phyloP scores from a whole-genome alignment of 1,140 invertebrate genomes.

The Zaprionus inermis region DNA sequence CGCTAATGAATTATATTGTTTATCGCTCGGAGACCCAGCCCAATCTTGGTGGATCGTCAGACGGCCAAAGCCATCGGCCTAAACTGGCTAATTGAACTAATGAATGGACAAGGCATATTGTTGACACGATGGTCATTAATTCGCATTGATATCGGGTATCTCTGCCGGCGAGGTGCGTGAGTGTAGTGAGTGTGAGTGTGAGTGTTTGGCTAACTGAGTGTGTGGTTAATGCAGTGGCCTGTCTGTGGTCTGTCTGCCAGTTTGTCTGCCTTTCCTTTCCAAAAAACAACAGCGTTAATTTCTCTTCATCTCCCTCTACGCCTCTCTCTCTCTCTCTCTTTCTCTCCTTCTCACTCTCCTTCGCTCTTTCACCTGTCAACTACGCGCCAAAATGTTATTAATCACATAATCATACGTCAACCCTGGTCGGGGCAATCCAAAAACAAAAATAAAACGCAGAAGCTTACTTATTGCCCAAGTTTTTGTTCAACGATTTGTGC shows the following conservation, averaged over 20 bases:
- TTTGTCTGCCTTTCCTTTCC: conserved; percentile 25
- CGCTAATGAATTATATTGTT: conserved; percentile 76
- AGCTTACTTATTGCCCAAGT: conserved; percentile 18
- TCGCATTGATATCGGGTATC: conserved; percentile 42
- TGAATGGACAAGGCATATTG: conserved; percentile 59
- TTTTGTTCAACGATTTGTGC: conserved; percentile 12
- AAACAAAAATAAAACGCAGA: background rate
- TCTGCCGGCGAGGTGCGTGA: conserved; percentile 13
- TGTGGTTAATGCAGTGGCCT: conserved; percentile 21
- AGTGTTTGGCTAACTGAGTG: background rate
- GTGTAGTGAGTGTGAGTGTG: conserved; percentile 2
- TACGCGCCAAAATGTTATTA: conserved; percentile 28
- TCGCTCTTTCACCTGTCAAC: conserved; percentile 13
- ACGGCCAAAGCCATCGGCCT: conserved; percentile 16
- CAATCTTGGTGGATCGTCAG: conserved; percentile 32
- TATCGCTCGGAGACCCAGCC: conserved; percentile 28
- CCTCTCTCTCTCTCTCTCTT: background rate
- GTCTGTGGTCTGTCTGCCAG: conserved; percentile 3
- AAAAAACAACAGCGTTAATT: conserved; percentile 21
- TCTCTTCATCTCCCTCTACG: background rate
- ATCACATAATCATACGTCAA: conserved; percentile 36
- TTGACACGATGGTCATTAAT: conserved; percentile 64
- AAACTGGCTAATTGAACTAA: conserved; percentile 72
- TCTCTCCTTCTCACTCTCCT: background rate
- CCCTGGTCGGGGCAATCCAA: background rate